Conservation (phyloP, 92 coral and sea anemone species). For the Bergia puertoricense region DNA sequence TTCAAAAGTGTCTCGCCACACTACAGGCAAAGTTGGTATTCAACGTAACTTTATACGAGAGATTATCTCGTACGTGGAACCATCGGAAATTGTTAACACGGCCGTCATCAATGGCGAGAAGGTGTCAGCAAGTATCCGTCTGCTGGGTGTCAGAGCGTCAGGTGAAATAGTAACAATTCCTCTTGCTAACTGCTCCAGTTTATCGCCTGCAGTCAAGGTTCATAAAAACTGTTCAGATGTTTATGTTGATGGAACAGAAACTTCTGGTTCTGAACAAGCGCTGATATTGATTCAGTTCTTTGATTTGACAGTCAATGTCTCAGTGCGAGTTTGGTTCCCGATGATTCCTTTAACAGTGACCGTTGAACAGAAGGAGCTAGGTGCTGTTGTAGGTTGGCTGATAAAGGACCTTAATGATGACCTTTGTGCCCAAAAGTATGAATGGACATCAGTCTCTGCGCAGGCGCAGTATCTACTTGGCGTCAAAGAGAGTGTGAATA, state of each 20-base stretch:
- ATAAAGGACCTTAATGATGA: conserved; percentile 22
- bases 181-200: conserved; percentile 52
- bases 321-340: conserved; percentile 64
- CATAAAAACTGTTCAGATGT: conserved; percentile 51
- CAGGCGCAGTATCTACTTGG: conserved; percentile 45
- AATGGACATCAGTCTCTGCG: conserved; percentile 55
- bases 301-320: conserved; percentile 36
- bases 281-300: conserved; percentile 33
- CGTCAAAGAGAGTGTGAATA: conserved; percentile 33
- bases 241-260: conserved; percentile 55
- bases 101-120: conserved; percentile 54
- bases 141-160: conserved; percentile 48
- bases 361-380: conserved; percentile 45
- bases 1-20: conserved; percentile 46
- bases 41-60: conserved; percentile 31
- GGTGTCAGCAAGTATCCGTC: conserved; percentile 35
- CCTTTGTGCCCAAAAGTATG: conserved; percentile 53
- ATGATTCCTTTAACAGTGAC: conserved; percentile 45
- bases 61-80: conserved; percentile 49
- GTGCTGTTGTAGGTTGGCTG: conserved; percentile 56
- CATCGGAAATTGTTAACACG: conserved; percentile 56
- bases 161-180: conserved; percentile 45
- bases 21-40: conserved; percentile 37
- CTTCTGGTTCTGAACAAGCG: conserved; percentile 47
- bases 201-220: conserved; percentile 54